A percentile compares a stretch with the other conserved stretches of the same genome.
phyloP scores from a whole-genome alignment of 2,113 vertebrate genomes.

The Sakesphorus luctuosus region DNA sequence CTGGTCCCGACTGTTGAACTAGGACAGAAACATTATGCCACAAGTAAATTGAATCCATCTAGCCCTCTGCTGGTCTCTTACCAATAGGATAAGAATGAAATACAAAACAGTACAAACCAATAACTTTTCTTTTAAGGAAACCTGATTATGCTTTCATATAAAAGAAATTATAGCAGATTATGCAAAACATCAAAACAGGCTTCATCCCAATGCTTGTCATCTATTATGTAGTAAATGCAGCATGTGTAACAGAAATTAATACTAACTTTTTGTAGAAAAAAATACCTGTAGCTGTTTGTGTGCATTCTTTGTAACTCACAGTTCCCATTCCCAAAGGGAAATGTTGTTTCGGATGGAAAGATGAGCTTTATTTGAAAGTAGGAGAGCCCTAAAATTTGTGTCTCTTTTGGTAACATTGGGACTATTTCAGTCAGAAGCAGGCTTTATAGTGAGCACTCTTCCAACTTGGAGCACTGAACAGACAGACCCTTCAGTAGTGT shows the following conservation, averaged over 20 bases:
- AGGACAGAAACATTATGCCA: constrained; percentile 1
- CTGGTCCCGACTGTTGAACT: too few species aligned
- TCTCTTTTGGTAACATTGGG: background rate
- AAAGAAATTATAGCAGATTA: background rate
- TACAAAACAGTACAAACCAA: background rate
- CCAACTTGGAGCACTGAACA: background rate
- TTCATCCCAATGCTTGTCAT: background rate
- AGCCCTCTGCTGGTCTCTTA: background rate
- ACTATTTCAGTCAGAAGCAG: background rate
- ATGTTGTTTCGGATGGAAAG: background rate
- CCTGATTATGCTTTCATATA: background rate
- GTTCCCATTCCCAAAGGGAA: background rate
- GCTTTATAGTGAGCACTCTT: background rate
- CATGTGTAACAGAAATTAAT: background rate
- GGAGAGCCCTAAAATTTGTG: background rate
- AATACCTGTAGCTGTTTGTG: background rate
- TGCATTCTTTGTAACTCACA: background rate
- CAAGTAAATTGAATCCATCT: background rate
- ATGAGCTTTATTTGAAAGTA: background rate
- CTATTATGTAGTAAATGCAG: background rate
- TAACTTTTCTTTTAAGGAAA: background rate
- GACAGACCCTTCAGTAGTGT: background rate
- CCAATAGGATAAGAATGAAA: background rate
- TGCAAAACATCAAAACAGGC: background rate
- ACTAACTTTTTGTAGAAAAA: background rate